phyloP scores from a whole-genome alignment of 1,140 invertebrate species.

The Pseudomyrmex concolor region DNA sequence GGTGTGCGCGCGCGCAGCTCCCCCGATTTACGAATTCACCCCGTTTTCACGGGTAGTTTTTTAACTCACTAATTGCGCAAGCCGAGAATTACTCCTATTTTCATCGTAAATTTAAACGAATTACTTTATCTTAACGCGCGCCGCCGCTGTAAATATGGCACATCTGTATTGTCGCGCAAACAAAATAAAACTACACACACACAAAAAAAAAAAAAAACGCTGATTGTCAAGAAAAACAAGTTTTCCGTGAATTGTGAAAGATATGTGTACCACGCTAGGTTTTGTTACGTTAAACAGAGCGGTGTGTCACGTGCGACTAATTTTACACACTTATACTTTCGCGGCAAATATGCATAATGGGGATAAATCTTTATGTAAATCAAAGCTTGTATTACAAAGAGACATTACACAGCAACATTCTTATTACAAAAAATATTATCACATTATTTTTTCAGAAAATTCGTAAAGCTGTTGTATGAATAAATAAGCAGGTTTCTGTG shows the following conservation, averaged over 20 bases:
- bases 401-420: no score
- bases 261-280: background rate
- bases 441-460: no score
- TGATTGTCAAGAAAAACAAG: background rate
- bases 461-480: no score
- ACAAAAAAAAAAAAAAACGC: background rate
- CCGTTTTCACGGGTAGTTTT: slow-evolving; percentile 35
- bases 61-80: slow-evolving; percentile 55
- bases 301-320: no score
- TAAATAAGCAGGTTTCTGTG: no score
- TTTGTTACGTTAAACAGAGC: no score
- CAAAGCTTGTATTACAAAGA: no score
- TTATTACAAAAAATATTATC: no score
- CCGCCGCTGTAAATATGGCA: slow-evolving; percentile 17
- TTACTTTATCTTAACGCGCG: slow-evolving; percentile 45
- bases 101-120: slow-evolving; percentile 37
- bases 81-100: slow-evolving; percentile 43
- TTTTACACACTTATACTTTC: no score
- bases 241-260: background rate
- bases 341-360: no score
- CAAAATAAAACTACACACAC: no score
- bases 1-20: slow-evolving; percentile 2
- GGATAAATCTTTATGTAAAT: no score
- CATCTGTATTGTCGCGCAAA: background rate
- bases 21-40: slow-evolving; percentile 39